Conservation (phyloP, 1,140 invertebrate species). For the Dolichoris vasculosae region DNA sequence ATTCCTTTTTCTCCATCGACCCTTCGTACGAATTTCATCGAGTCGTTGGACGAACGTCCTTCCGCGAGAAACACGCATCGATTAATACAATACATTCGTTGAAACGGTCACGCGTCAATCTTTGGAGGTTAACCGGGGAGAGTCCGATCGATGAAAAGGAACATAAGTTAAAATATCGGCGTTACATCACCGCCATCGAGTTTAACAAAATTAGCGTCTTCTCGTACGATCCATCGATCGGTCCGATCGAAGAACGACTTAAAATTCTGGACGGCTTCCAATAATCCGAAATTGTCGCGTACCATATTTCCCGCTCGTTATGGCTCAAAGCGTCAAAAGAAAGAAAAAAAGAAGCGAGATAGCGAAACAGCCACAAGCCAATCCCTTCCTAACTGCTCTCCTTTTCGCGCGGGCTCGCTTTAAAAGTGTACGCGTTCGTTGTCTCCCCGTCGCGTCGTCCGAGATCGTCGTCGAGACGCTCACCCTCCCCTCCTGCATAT, state of each 20-base stretch:
- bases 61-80: too few relatives aligned
- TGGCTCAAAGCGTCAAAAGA: slow-evolving; percentile 27
- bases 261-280: slow-evolving; percentile 25
- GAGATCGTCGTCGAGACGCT: not conserved
- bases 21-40: too few relatives aligned
- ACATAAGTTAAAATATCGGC: not conserved
- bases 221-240: slow-evolving; percentile 21
- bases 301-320: slow-evolving; percentile 47
- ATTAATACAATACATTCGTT: too few relatives aligned
- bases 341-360: slow-evolving; percentile 2
- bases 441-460: not conserved
- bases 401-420: not conserved
- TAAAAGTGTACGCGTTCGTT: slow-evolving; percentile 35
- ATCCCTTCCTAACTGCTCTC: not conserved
- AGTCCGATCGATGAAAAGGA: not conserved
- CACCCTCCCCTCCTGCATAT: slow-evolving; percentile 50
- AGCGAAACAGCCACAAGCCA: not conserved
- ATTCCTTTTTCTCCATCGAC: too few relatives aligned
- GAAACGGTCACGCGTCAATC: too few relatives aligned
- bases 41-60: too few relatives aligned
- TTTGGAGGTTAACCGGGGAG: too few relatives aligned
- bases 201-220: not conserved
- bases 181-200: not conserved
- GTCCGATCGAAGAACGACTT: slow-evolving; percentile 4
- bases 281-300: slow-evolving; percentile 26